These are phyloP conservation scores for Macrotrachela quadricornifera DNA, from an alignment of 1,140 invertebrate genomes.

Conservation along the genomic window DNA sequence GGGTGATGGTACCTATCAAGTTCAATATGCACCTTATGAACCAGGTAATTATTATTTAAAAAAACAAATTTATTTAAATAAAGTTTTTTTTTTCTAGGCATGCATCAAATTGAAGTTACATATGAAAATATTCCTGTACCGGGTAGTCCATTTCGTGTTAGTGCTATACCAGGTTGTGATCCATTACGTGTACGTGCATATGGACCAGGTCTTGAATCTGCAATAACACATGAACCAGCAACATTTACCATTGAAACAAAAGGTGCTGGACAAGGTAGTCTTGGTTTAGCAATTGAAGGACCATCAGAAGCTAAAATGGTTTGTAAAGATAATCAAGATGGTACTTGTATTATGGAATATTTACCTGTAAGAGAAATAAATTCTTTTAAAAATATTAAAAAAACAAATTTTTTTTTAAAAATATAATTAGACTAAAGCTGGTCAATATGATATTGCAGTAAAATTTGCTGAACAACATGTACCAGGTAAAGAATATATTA, in stretches of 20 bases:
- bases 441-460: constrained; percentile 54
- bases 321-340: constrained; percentile 52
- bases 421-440: constrained; percentile 33
- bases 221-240: constrained; percentile 19
- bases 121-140: constrained; percentile 61
- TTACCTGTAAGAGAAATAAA: constrained; percentile 30
- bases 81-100: constrained; percentile 28
- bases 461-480: constrained; percentile 59
- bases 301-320: constrained; percentile 52
- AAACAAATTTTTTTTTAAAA: too few relatives aligned
- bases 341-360: constrained; percentile 54
- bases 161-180: constrained; percentile 54
- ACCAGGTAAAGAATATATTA: too few relatives aligned
- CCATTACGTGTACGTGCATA: constrained; percentile 35
- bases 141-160: constrained; percentile 57
- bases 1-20: constrained; percentile 55
- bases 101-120: constrained; percentile 54
- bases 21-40: constrained; percentile 62
- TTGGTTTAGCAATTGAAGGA: constrained; percentile 56
- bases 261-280: constrained; percentile 57
- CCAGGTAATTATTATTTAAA: constrained; percentile 10
- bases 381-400: too few relatives aligned
- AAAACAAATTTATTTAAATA: too few relatives aligned
- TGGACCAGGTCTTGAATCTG: constrained; percentile 27
- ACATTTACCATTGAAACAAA: constrained; percentile 47